phyloP scores from a whole-genome alignment of 2,113 vertebrate genomes.

The Peromyscus leucopus region DNA sequence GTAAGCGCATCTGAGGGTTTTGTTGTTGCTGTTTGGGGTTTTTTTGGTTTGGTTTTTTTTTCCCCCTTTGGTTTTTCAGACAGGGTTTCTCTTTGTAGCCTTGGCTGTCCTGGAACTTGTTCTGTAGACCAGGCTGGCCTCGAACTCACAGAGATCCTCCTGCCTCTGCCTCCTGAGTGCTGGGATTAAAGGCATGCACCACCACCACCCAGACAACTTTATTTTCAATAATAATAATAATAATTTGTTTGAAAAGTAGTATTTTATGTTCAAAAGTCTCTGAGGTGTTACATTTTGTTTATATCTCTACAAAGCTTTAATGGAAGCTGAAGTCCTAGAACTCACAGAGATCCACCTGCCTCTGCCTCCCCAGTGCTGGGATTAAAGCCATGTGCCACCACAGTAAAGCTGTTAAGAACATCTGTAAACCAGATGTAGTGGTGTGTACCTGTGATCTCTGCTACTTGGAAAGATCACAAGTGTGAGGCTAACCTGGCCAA shows the following conservation, averaged over 20 bases:
- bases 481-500: neutral
- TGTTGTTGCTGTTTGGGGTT: neutral
- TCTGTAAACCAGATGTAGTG: neutral
- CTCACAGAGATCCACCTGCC: neutral
- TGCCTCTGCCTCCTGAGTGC: neutral
- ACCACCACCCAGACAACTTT: neutral
- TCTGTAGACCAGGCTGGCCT: neutral
- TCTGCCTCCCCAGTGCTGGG: neutral
- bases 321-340: too few relatives aligned
- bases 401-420: neutral
- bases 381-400: neutral
- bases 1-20: neutral
- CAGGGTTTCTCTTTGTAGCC: neutral
- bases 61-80: neutral
- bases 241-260: too few relatives aligned
- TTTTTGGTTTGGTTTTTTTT: neutral
- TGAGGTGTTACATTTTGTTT: too few relatives aligned
- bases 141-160: neutral
- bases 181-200: neutral
- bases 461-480: neutral
- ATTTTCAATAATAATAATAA: too few relatives aligned
- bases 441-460: neutral
- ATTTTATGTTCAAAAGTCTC: too few relatives aligned
- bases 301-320: too few relatives aligned
- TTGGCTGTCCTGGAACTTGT: neutral